These are phyloP conservation scores for Cephus spinipes DNA, from an alignment of 2,888 invertebrate genomes.

Conservation along the genomic window DNA sequence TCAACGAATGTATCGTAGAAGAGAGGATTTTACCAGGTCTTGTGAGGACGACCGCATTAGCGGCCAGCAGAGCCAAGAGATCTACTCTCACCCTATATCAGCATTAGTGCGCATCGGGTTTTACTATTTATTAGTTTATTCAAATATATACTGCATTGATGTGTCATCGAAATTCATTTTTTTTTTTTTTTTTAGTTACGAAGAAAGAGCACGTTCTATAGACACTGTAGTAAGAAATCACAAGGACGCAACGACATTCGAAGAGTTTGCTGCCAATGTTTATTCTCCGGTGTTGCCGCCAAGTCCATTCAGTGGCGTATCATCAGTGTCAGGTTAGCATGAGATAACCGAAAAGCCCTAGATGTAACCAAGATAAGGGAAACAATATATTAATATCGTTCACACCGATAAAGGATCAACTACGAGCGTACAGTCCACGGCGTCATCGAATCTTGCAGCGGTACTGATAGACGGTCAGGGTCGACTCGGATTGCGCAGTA, in stretches of 20 bases:
- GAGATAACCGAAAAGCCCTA: neutral
- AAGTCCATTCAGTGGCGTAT: slow-evolving; percentile 67
- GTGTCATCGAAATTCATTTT: slow-evolving; percentile 7
- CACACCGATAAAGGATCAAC: slow-evolving; percentile 52
- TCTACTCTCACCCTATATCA: slow-evolving; percentile 91
- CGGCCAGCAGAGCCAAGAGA: slow-evolving; percentile 92
- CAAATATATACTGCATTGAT: neutral
- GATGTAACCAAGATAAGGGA: neutral
- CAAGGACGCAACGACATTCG: slow-evolving; percentile 90
- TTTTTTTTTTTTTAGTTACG: slow-evolving; percentile 75
- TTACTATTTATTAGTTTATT: slow-evolving; percentile 1
- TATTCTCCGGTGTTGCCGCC: slow-evolving; percentile 76
- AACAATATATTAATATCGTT: neutral
- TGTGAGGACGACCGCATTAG: slow-evolving; percentile 89
- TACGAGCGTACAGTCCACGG: slow-evolving; percentile 64
- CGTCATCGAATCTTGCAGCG: slow-evolving; percentile 71
- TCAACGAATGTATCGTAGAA: slow-evolving; percentile 89
- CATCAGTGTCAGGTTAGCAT: slow-evolving; percentile 59
- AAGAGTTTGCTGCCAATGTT: slow-evolving; percentile 83
- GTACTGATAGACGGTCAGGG: slow-evolving; percentile 71
- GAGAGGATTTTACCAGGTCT: slow-evolving; percentile 82
- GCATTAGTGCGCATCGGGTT: slow-evolving; percentile 78
- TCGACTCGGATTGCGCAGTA: slow-evolving; percentile 60
- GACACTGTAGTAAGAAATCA: slow-evolving; percentile 88
- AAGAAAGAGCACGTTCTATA: slow-evolving; percentile 88